Base-by-base conservation (phyloP, 2,113 vertebrate genomes). In the Esox niger region DNA sequence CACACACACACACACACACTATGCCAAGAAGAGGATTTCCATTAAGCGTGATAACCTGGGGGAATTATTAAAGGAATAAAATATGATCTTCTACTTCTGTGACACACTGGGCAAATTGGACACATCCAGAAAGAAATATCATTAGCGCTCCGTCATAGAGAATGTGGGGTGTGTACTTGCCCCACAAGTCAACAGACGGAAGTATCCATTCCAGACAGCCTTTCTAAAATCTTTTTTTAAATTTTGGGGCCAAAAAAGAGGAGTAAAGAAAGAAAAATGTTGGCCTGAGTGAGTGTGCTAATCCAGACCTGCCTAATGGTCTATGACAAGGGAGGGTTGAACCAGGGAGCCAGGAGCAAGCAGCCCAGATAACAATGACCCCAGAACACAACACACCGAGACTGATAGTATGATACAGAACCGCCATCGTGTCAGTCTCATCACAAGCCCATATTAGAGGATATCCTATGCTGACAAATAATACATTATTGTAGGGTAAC, bases 141-240 rank as follows among this genome's bases (percentile, higher is more conserved):
- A 47, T 74, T 57, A 31, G 23, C 61, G 10, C 10, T 60, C n/a
- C n/a, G n/a, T n/a, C 38, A 32, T 29, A 26, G 70, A 73, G 58
- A 84, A 82, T 75, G 64, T 43, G 43, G 55, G 59, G 59, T 49
- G 58, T 67, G 59, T 30, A 74, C 43, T 3, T 78, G 72, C 13
- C 58, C 31, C 30, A 69, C 30, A 60, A 78, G 59, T 57, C 30
- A 74, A 68, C 49, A 66, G 3, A 20, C 54, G 70, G 54, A 74
- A 35, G 61, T 69, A 66, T 77, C 6, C 3, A 26, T 61, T 63
- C 21, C 56, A 78, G 69, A 78, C 33, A 31, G 60, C 10, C 20
- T 4, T 1, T 33, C 20, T 33, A 23, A 61, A 61, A 61, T 61
- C 59, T 61, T 23, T 35, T 17, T 68, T 57, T 47, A 52, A n/a